phyloP scores from a whole-genome alignment of 2,888 invertebrate species.

The Tetrapedia diversipes region DNA sequence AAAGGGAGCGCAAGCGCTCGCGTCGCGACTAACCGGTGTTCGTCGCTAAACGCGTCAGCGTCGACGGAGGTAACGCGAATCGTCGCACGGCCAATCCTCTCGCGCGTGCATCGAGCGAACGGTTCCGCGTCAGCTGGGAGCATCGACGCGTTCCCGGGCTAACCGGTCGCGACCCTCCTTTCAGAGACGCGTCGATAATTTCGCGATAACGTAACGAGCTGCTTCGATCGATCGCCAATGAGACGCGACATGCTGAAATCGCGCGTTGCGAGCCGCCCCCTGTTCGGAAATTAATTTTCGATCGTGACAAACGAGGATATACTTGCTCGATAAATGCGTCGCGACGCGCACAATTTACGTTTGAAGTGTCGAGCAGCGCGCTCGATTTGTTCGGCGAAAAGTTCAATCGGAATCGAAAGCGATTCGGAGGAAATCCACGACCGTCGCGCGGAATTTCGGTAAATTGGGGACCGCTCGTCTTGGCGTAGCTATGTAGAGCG shows the following conservation, averaged over 20 bases:
- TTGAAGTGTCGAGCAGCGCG: too few relatives aligned
- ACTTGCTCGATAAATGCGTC: neutral
- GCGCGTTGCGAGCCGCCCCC: neutral
- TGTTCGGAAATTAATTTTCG: neutral
- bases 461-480: too few relatives aligned
- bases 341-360: neutral
- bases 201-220: constrained; percentile 22
- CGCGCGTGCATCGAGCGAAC: constrained; percentile 58
- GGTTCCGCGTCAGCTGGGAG: constrained; percentile 34
- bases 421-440: too few relatives aligned
- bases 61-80: constrained; percentile 72
- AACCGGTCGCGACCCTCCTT: constrained; percentile 9
- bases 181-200: constrained; percentile 15
- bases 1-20: constrained; percentile 28
- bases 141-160: constrained; percentile 29
- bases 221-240: constrained; percentile 11
- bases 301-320: neutral
- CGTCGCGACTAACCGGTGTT: constrained; percentile 68
- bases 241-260: neutral
- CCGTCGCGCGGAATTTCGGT: too few relatives aligned
- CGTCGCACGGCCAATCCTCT: constrained; percentile 68
- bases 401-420: too few relatives aligned
- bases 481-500: too few relatives aligned
- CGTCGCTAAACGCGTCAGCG: constrained; percentile 62
- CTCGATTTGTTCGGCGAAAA: too few relatives aligned